Evolutionary conservation across 2,113 vertebrate genomes (phyloP), one percentile per base, ranked within the genome.

Genomic region (Microcebus lehilahytsara): DNA sequence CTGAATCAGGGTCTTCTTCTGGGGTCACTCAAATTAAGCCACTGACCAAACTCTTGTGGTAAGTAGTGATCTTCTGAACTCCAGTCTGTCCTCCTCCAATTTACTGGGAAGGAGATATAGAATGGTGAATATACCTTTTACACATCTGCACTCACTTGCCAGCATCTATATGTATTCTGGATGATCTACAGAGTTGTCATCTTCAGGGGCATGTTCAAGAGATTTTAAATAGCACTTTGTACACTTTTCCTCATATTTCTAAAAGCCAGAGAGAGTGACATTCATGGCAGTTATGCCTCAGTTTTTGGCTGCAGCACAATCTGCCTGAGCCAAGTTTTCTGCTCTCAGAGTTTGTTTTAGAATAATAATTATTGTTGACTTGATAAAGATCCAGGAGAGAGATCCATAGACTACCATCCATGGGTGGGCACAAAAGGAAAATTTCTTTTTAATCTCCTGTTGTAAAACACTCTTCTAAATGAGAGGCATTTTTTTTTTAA

Each of bases 331-430:
- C 97, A 97, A 74, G 46, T 3, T 64, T 67, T 20, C 56, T 64
- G 27, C 30, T 94, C n/a, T 84, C 17, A 46, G 86, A 89, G 53
- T 97, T 95, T 97, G 85, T 88, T 96, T 95, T 86, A 89, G 96
- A 97, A 97, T 93, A 95, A 91, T 95, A 95, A 97, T 97, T 77
- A 79, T 56, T 91, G 92, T 92, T 90, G 66, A 90, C 53, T 96
- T 98, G 93, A 92, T 22, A 58, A 7, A 40, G 17, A 87, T 94
- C 85, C 88, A 85, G 34, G n/a, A 67, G 58, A 90, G 34, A 56
- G 69, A 84, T 34, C 51, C 51, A 51, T 2, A 58, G 25, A 40
- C 16, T 46, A 17, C 17, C 37, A 66, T 60, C 46, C n/a, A 9
- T 16, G 30, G 14, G 27, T 77, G 56, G 17, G 37, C 25, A 93